phyloP scores from a whole-genome alignment of 2,888 invertebrate genomes.

The Resseliella maxima region DNA sequence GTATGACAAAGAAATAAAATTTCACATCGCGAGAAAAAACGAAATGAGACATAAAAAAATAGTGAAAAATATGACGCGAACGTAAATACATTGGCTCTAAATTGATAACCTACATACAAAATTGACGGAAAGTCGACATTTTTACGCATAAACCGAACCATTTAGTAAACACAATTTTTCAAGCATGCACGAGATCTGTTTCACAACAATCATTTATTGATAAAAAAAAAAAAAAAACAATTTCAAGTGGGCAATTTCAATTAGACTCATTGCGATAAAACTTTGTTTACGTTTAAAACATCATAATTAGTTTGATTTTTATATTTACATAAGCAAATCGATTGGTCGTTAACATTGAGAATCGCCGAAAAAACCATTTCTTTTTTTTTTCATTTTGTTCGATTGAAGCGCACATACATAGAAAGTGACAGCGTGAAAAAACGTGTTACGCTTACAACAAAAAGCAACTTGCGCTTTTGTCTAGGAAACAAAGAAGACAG shows the following conservation, averaged over 20 bases:
- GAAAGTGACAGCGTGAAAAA: no score
- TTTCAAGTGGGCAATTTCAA: no score
- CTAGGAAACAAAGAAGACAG: conserved; percentile 39
- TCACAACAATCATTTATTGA: neutral
- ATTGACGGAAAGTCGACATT: neutral
- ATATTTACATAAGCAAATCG: no score
- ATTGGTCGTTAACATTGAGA: no score
- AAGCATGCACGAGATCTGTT: conserved; percentile 29
- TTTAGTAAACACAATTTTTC: neutral
- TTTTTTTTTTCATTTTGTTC: no score
- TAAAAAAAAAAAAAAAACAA: neutral
- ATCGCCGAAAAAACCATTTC: no score
- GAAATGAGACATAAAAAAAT: neutral
- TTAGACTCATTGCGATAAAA: no score
- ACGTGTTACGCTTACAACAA: no score
- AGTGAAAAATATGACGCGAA: no score
- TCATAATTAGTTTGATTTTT: no score
- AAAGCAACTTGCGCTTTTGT: neutral
- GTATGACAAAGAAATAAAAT: neutral
- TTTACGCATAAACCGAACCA: neutral
- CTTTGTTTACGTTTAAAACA: no score
- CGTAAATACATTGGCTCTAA: neutral
- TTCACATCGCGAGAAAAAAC: neutral
- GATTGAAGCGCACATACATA: no score
- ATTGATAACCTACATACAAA: conserved; percentile 44